phyloP scores from a whole-genome alignment of 37 sponge, comb jelly and placozoan genomes.

The Beroe ovata region DNA sequence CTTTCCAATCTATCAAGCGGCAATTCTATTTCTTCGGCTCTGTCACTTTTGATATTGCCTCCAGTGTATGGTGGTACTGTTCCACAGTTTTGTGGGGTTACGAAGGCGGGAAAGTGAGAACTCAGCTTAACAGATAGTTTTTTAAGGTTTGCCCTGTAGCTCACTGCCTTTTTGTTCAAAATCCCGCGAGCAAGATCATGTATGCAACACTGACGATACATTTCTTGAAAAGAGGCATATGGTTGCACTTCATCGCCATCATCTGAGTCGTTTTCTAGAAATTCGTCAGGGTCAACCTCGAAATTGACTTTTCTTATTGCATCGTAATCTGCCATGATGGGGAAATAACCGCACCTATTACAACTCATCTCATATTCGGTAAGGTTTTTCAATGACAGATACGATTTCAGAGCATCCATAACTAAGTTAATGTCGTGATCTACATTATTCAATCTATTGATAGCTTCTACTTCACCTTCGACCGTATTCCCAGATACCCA shows the following conservation, averaged over 20 bases:
- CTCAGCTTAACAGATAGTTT: neutral
- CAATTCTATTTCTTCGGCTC: neutral
- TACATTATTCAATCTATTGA: neutral
- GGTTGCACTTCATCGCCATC: neutral
- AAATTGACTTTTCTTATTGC: conserved; percentile 8
- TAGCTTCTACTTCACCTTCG: neutral
- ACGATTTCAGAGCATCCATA: conserved; percentile 1
- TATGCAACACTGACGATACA: neutral
- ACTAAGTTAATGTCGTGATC: neutral
- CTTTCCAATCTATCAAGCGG: neutral
- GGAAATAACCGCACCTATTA: conserved; percentile 22
- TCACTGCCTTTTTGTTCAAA: neutral
- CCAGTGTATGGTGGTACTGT: neutral
- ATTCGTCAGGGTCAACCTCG: neutral
- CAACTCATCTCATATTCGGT: neutral
- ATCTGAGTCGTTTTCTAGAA: neutral
- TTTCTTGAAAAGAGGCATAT: neutral
- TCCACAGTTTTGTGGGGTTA: neutral
- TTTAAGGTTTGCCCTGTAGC: neutral
- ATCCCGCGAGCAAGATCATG: neutral
- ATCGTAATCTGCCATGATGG: neutral
- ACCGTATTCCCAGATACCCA: neutral
- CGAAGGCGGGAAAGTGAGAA: neutral
- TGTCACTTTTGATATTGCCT: neutral
- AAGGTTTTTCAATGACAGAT: neutral